Evolutionary conservation across 2,113 vertebrate genomes (phyloP).

Genomic region (Eclectus roratus): DNA sequence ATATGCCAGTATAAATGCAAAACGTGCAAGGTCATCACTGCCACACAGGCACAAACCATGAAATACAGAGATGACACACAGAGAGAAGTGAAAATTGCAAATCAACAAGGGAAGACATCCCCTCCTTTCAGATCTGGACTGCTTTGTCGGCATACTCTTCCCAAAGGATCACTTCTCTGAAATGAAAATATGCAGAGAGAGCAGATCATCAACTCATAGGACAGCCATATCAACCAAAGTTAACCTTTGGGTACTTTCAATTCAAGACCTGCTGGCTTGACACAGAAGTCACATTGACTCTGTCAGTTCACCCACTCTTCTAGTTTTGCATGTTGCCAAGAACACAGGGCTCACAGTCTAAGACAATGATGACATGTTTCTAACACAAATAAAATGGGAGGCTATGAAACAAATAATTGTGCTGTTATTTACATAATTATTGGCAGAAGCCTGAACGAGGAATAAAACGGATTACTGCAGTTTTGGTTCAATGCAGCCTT

Average conservation of each 20-base stretch:
- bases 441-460: constrained; percentile 2
- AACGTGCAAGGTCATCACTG: background rate
- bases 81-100: background rate
- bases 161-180: background rate
- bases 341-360: background rate
- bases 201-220: background rate
- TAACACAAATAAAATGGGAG: background rate
- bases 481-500: constrained; percentile 18
- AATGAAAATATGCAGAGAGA: background rate
- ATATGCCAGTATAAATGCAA: background rate
- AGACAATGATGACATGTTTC: background rate
- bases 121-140: background rate
- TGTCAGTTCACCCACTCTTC: background rate
- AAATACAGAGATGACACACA: background rate
- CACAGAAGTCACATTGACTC: background rate
- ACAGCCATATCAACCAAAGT: background rate
- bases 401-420: constrained; percentile 21
- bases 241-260: background rate
- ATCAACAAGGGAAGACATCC: background rate
- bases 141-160: background rate
- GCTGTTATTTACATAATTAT: constrained; percentile 45
- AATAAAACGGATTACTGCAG: constrained; percentile 33
- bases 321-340: background rate
- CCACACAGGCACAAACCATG: background rate
- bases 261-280: background rate